Conservation (phyloP, 2,113 vertebrate genomes). For the Fregata magnificens region DNA sequence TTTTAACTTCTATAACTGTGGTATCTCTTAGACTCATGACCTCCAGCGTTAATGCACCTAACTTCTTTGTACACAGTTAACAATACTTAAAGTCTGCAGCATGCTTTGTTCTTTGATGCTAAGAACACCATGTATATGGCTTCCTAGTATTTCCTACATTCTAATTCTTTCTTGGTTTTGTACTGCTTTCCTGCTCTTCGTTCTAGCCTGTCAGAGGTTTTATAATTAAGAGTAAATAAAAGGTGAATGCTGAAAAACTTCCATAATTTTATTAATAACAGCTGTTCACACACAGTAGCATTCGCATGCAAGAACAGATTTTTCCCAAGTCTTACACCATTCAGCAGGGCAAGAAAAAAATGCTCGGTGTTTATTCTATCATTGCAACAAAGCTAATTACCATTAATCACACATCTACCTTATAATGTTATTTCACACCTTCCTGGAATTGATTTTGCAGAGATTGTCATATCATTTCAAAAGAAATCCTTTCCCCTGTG, state of each 20-base stretch:
- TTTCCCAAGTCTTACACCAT: neutral
- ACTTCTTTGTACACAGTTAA: neutral
- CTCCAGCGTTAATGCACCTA: neutral
- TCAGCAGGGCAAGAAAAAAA: neutral
- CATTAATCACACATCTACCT: neutral
- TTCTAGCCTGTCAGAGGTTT: neutral
- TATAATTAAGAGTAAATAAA: slow-evolving; percentile 12
- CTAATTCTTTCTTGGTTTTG: neutral
- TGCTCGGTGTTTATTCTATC: neutral
- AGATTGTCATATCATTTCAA: neutral
- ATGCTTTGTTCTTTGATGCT: neutral
- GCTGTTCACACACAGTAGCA: neutral
- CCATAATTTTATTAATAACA: slow-evolving; percentile 41
- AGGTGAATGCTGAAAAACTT: neutral
- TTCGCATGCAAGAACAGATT: neutral
- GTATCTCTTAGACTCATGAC: neutral
- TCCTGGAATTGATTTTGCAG: neutral
- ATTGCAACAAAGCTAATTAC: slow-evolving; percentile 21
- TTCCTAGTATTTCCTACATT: neutral
- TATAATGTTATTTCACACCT: slow-evolving; percentile 21
- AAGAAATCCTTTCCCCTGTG: neutral
- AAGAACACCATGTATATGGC: neutral
- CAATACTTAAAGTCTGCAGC: neutral
- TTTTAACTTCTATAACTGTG: neutral
- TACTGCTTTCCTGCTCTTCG: neutral